Conservation (phyloP, 2,888 invertebrate species). For the Harpalus rubripes region DNA sequence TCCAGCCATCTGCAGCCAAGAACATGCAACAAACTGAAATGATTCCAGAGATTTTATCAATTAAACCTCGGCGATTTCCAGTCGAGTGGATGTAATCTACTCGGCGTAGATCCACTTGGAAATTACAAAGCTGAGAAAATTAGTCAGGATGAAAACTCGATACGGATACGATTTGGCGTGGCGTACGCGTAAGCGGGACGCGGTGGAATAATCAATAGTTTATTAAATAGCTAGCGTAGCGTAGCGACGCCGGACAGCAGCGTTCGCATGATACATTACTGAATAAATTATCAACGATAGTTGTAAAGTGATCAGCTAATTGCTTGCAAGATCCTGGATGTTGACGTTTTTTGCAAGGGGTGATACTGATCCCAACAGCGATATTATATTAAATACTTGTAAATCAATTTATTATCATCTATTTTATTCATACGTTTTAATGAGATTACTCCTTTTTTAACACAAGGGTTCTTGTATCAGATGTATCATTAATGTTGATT, state of each 20-base stretch:
- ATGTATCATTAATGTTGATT: too few relatives aligned
- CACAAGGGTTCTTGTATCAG: too few relatives aligned
- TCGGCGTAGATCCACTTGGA: constrained; percentile 22
- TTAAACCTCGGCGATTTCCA: constrained; percentile 15
- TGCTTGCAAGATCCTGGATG: neutral
- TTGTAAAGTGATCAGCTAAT: constrained; percentile 24
- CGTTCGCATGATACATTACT: constrained; percentile 43
- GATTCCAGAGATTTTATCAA: constrained; percentile 22
- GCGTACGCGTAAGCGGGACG: neutral
- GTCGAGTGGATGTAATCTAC: constrained; percentile 20
- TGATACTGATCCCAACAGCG: too few relatives aligned
- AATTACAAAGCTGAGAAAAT: constrained; percentile 56
- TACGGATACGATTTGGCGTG: neutral
- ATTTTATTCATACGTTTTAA: too few relatives aligned
- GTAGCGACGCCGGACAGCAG: neutral
- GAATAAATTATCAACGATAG: constrained; percentile 32
- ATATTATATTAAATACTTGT: neutral
- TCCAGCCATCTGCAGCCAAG: neutral
- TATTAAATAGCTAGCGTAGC: constrained; percentile 30
- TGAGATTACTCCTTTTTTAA: too few relatives aligned
- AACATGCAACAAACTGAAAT: constrained; percentile 8
- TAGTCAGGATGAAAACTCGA: constrained; percentile 51
- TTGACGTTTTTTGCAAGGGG: too few relatives aligned
- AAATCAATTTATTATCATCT: too few relatives aligned
- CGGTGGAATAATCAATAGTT: constrained; percentile 53